These are phyloP conservation scores for Vireo altiloquus DNA, from an alignment of 2,113 vertebrate genomes.

Conservation along the genomic window DNA sequence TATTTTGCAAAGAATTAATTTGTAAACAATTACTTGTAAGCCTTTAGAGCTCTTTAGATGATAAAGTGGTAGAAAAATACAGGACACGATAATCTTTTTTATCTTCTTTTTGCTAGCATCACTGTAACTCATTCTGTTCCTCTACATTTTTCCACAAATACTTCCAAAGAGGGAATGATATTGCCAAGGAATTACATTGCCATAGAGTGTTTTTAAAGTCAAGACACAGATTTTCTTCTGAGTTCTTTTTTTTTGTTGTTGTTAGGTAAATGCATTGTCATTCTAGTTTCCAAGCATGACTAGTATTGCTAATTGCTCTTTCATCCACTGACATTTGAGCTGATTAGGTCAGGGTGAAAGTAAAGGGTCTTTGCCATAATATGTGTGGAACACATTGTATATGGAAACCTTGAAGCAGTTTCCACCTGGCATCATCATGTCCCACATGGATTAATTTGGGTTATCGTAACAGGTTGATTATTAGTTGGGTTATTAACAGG, in stretches of 20 bases:
- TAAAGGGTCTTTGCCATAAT: neutral
- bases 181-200: neutral
- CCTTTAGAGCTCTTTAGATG: neutral
- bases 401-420: neutral
- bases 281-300: neutral
- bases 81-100: neutral
- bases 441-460: neutral
- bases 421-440: neutral
- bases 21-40: neutral
- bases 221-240: neutral
- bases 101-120: neutral
- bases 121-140: neutral
- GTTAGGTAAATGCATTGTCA: neutral
- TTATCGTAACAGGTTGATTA: neutral
- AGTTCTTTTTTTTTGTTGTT: neutral
- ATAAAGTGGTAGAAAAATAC: neutral
- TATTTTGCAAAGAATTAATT: neutral
- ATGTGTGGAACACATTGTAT: neutral
- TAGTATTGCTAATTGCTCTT: neutral
- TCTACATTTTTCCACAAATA: neutral
- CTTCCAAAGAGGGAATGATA: neutral
- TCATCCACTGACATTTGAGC: neutral
- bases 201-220: neutral
- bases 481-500: neutral
- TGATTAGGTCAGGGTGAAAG: neutral